Base-by-base conservation (phyloP, 2,888 invertebrate species). In the Morpho helenor region DNA sequence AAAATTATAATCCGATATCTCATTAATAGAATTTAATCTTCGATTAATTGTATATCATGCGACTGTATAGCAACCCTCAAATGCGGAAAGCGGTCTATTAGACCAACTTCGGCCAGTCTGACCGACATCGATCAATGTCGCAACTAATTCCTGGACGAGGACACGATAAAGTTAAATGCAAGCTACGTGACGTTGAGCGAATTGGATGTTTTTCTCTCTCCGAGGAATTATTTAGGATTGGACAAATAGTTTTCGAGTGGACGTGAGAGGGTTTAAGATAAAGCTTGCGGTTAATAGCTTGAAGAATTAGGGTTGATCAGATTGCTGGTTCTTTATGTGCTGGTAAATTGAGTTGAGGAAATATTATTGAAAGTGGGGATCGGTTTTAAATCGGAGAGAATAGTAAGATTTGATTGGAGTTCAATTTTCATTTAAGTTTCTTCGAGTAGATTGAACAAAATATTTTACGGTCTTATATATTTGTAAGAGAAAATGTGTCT, bases 171-270 rank as follows among this genome's bases (percentile, higher is more conserved):
- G 71, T 73, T 71, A 72, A 75, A 72, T 66, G 70, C 66, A 61
- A 66, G 67, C 68, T 71, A 75, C 75, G 75, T 76, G 77, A 74
- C 69, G 69, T 63, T 63, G 63, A 64, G 64, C 62, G 71, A 71
- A 74, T 75, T 69, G 74, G 71, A 71, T 75, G 75, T 80, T 82
- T 82, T 82, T 82, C 80, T 74, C 72, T 66, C 67, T 41, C 31
- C 31, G 63, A 61, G 62, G 75, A 74, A 80, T 79, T 79, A 77
- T 80, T 79, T 77, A 74, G 76, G 73, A 74, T 66, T 66, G 79
- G 76, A 80, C 82, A 82, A 82, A 82, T 78, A 82, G 80, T 79
- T 77, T 71, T 74, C 70, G 72, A 74, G 74, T 66, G 70, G 69
- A 70, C 73, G 68, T 69, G 70, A 71, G 73, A 73, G 73, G 73